phyloP scores from a whole-genome alignment of 2,888 invertebrate species.

The Melinaea menophilus region DNA sequence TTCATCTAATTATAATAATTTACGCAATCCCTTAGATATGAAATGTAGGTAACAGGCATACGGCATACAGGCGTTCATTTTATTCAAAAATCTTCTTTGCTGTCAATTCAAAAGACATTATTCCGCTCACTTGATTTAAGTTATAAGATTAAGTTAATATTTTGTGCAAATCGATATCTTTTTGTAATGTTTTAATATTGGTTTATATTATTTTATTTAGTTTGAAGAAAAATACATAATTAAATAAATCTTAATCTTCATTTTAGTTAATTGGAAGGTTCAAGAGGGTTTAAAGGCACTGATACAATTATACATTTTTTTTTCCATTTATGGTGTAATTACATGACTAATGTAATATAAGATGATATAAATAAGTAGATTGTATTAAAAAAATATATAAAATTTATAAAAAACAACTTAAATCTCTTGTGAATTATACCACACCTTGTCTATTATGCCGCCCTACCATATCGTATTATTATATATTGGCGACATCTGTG shows the following conservation, averaged over 20 bases:
- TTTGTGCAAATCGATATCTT: background rate
- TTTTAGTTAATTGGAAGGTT: no score
- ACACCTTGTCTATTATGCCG: constrained; percentile 34
- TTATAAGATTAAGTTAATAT: background rate
- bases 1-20: background rate
- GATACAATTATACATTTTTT: no score
- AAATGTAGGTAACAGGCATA: constrained; percentile 2
- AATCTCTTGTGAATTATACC: constrained; percentile 18
- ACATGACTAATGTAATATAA: no score
- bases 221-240: no score
- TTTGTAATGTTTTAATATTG: no score
- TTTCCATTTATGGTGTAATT: no score
- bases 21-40: background rate
- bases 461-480: constrained; percentile 45
- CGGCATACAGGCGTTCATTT: background rate
- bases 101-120: constrained; percentile 21
- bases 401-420: background rate
- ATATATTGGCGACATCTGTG: constrained; percentile 52
- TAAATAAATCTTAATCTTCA: no score
- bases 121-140: constrained; percentile 2
- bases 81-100: constrained; percentile 7
- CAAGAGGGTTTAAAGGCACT: no score
- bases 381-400: no score
- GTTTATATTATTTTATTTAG: no score
- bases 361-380: no score